Conservation (phyloP, 1,140 invertebrate species). For the Telenomus remus region DNA sequence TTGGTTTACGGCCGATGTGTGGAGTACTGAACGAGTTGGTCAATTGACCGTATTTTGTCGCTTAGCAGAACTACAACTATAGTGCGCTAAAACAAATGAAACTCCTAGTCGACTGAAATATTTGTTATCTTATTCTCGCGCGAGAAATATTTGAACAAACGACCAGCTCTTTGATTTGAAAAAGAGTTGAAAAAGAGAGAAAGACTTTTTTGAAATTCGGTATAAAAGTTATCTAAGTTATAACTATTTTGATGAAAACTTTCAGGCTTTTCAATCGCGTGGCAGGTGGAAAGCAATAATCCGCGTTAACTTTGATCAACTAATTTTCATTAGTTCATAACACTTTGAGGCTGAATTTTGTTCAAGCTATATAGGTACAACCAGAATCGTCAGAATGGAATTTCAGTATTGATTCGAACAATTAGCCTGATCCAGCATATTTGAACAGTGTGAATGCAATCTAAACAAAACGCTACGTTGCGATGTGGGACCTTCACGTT, state of each 20-base stretch:
- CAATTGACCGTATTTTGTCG: too few species aligned
- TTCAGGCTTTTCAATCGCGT: not conserved
- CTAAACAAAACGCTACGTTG: slow-evolving; percentile 50
- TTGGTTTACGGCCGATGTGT: too few species aligned
- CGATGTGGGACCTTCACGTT: slow-evolving; percentile 46
- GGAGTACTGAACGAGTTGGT: too few species aligned
- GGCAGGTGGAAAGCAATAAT: not conserved
- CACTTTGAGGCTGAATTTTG: slow-evolving; percentile 23
- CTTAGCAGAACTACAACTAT: too few species aligned
- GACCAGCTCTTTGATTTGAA: too few species aligned
- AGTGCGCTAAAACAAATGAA: too few species aligned
- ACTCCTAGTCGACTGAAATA: too few species aligned
- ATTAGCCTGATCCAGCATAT: slow-evolving; percentile 50
- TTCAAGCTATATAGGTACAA: slow-evolving; percentile 35
- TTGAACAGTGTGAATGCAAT: slow-evolving; percentile 54
- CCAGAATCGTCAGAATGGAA: slow-evolving; percentile 46
- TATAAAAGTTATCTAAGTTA: not conserved
- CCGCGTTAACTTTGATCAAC: slow-evolving; percentile 13
- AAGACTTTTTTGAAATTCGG: too few species aligned
- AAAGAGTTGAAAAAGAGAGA: too few species aligned
- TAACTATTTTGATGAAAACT: not conserved
- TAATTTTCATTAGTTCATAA: slow-evolving; percentile 25
- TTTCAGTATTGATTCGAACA: slow-evolving; percentile 47
- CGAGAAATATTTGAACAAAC: too few species aligned
- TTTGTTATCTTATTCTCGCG: too few species aligned